Evolutionary conservation across 2,113 vertebrate genomes (phyloP).

Genomic region (Eubucco bourcierii): DNA sequence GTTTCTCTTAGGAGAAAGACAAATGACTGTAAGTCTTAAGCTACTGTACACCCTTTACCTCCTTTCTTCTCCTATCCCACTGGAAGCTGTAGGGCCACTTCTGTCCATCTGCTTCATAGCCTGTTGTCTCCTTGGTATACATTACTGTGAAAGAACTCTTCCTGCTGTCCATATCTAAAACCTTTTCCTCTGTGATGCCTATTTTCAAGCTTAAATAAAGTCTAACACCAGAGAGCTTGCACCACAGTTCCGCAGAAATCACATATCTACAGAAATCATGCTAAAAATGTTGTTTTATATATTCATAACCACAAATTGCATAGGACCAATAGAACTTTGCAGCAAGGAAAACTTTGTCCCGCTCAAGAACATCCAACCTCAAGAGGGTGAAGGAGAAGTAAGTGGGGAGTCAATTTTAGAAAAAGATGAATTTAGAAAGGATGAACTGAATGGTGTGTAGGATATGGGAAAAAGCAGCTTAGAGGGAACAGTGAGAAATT

Average conservation of each 20-base stretch:
- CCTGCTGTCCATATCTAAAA: not conserved
- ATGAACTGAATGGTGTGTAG: not conserved
- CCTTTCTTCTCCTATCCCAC: not conserved
- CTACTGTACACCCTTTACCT: not conserved
- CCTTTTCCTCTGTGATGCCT: not conserved
- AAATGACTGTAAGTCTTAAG: not conserved
- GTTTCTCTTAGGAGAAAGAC: not conserved
- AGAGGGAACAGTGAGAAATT: not conserved
- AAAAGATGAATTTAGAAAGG: not conserved
- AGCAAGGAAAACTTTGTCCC: not conserved
- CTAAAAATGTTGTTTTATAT: not conserved
- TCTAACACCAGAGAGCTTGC: not conserved
- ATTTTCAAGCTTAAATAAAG: not conserved
- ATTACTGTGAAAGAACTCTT: not conserved
- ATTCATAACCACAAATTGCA: not conserved
- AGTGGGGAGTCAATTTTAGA: not conserved
- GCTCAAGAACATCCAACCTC: not conserved
- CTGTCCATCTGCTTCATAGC: not conserved
- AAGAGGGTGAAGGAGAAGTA: not conserved
- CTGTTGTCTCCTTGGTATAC: rapidly evolving
- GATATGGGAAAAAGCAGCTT: not conserved
- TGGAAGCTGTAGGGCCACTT: not conserved
- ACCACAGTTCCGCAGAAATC: not conserved
- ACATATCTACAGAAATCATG: too few relatives aligned
- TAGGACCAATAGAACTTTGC: not conserved